These are phyloP conservation scores for Dasypolia templi DNA, from an alignment of 2,888 invertebrate species.

Conservation along the genomic window DNA sequence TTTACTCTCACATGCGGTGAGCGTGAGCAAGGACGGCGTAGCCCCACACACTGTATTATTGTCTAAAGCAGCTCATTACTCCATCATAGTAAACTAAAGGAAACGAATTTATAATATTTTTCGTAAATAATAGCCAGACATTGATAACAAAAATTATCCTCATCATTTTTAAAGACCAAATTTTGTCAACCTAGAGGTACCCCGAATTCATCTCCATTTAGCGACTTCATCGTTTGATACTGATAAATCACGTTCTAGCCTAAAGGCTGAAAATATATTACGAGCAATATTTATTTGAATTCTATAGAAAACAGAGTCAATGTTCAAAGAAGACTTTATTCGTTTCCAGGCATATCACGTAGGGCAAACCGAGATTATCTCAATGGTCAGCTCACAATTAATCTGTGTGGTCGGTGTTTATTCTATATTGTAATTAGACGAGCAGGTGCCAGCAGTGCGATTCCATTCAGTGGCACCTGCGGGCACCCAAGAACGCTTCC, in stretches of 20 bases:
- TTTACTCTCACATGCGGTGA: slow-evolving; percentile 1
- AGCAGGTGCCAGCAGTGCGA: slow-evolving; percentile 32
- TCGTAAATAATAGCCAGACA: slow-evolving; percentile 68
- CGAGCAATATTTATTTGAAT: slow-evolving; percentile 67
- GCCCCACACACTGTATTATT: slow-evolving; percentile 17
- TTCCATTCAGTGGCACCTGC: slow-evolving; percentile 5
- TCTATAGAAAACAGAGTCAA: slow-evolving; percentile 53
- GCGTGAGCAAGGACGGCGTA: not conserved
- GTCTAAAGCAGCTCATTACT: slow-evolving; percentile 50
- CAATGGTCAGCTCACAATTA: slow-evolving; percentile 57
- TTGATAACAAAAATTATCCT: slow-evolving; percentile 74
- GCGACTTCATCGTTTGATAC: slow-evolving; percentile 75
- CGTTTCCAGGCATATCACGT: slow-evolving; percentile 53
- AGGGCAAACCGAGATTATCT: slow-evolving; percentile 62
- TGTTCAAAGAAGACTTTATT: slow-evolving; percentile 36
- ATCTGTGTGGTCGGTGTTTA: slow-evolving; percentile 39
- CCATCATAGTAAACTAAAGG: slow-evolving; percentile 60
- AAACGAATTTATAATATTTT: slow-evolving; percentile 70
- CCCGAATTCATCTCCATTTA: slow-evolving; percentile 80
- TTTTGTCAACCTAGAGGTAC: slow-evolving; percentile 73
- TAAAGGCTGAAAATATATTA: slow-evolving; percentile 66
- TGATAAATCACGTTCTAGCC: slow-evolving; percentile 76
- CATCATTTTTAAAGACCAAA: slow-evolving; percentile 73
- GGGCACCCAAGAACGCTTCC: slow-evolving; percentile 12
- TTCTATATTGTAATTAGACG: slow-evolving; percentile 40